These are phyloP conservation scores for Platalea minor DNA, from an alignment of 2,797 vertebrate species.

Conservation along the genomic window DNA sequence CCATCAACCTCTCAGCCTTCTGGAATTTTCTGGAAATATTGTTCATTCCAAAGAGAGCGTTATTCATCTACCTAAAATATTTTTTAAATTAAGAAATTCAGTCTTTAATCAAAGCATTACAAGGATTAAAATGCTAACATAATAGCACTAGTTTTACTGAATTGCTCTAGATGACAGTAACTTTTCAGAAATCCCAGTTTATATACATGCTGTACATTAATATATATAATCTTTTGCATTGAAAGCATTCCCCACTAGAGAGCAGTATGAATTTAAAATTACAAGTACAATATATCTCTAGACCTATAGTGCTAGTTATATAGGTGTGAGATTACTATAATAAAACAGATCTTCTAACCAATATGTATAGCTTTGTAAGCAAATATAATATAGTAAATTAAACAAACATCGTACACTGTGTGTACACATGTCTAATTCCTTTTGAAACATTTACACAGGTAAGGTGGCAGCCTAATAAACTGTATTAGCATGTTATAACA, in stretches of 20 bases:
- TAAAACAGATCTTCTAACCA: not conserved
- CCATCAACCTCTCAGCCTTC: not conserved
- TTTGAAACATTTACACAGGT: not conserved
- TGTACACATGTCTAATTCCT: not conserved
- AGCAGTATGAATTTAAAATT: conserved; percentile 77
- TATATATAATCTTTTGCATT: conserved; percentile 25
- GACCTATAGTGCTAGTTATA: not conserved
- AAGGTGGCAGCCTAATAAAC: not conserved
- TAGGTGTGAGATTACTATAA: not conserved
- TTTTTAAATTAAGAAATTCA: not conserved
- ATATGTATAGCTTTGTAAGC: not conserved
- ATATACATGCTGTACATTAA: not conserved
- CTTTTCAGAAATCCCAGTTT: not conserved
- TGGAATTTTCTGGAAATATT: not conserved
- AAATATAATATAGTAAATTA: not conserved
- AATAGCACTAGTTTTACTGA: not conserved
- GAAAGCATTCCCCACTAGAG: conserved; percentile 77
- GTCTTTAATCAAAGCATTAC: not conserved
- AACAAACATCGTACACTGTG: not conserved
- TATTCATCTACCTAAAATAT: not conserved
- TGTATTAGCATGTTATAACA: not conserved
- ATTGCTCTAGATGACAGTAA: not conserved
- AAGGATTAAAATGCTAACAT: not conserved
- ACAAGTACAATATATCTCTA: not conserved
- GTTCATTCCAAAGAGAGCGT: not conserved